Percentiles rank a stretch among this genome's conserved stretches.
Evolutionary conservation across 2,797 vertebrate species (phyloP).

Genomic region (Vipera latastei): DNA sequence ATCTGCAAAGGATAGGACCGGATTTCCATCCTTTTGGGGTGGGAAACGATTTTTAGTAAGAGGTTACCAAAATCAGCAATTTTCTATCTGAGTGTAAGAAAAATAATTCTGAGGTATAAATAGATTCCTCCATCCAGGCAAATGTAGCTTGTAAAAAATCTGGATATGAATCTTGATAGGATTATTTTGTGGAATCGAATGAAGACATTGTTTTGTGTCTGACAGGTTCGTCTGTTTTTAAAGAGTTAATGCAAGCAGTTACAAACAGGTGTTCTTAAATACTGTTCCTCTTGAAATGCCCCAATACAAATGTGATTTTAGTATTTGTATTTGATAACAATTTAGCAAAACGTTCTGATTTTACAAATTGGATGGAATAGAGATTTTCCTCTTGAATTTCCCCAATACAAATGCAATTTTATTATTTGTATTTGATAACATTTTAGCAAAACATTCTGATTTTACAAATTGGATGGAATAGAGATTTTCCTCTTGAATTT

Average conservation of each 20-base stretch:
- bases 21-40: background rate
- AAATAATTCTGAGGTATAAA: background rate
- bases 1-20: background rate
- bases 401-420: background rate
- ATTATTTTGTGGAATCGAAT: background rate
- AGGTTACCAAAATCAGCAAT: background rate
- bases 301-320: background rate
- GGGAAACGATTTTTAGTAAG: background rate
- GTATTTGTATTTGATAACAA: background rate
- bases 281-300: background rate
- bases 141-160: background rate
- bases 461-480: background rate
- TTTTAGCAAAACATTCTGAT: background rate
- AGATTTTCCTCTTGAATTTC: background rate
- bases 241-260: background rate
- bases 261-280: background rate
- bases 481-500: background rate
- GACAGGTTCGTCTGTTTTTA: background rate
- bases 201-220: background rate
- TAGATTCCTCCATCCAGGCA: background rate
- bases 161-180: background rate
- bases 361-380: background rate
- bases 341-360: background rate
- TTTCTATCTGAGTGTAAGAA: background rate
- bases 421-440: background rate